These are phyloP conservation scores for Peromyscus leucopus DNA, from an alignment of 2,113 vertebrate species.

Conservation along the genomic window DNA sequence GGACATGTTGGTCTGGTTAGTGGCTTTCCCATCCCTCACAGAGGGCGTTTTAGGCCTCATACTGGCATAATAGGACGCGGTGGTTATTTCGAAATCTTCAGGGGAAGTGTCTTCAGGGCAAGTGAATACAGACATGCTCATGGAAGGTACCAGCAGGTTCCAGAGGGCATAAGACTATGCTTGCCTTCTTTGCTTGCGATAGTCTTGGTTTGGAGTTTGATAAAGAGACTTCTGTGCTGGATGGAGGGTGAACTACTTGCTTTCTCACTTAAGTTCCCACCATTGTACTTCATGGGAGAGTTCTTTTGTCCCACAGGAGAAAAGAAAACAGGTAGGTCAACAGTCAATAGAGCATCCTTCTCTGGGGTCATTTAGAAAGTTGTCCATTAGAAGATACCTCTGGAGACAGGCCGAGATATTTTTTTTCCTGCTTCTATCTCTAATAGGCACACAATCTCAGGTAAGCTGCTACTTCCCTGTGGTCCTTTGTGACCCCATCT, in stretches of 20 bases:
- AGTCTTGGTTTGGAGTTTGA: background rate
- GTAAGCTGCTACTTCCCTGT: background rate
- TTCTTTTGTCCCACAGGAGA: background rate
- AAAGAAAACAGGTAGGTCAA: background rate
- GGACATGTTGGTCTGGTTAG: background rate
- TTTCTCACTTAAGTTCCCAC: background rate
- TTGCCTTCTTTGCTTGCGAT: background rate
- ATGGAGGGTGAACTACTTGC: rapidly evolving
- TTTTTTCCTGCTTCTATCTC: background rate
- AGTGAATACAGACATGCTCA: background rate
- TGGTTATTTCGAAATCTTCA: background rate
- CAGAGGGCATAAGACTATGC: background rate
- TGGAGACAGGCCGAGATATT: background rate
- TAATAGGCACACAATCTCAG: background rate
- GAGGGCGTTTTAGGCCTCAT: background rate
- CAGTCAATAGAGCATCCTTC: background rate
- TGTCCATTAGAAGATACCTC: background rate
- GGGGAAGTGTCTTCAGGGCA: background rate
- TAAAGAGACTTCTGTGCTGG: background rate
- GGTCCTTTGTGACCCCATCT: background rate
- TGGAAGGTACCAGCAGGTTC: background rate
- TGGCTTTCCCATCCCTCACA: background rate
- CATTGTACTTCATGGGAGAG: rapidly evolving
- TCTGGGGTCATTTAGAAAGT: background rate
- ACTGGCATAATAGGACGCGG: background rate